Percentiles rank a stretch among this genome's conserved stretches.
Evolutionary conservation across 2,113 vertebrate species (phyloP).

Genomic region (Rattus norvegicus): DNA sequence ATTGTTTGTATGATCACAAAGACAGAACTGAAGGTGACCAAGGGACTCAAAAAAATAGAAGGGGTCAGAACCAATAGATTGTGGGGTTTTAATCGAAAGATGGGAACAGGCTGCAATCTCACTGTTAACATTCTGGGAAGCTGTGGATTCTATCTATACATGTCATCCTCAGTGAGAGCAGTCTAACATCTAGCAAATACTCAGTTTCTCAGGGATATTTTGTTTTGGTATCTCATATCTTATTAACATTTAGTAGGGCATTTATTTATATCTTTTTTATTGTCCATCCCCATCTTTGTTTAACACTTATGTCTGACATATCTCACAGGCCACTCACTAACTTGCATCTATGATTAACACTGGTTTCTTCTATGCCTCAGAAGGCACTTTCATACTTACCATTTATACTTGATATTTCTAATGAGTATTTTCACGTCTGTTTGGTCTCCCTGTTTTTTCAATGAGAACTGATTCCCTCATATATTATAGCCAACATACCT

Average conservation of each 20-base stretch:
- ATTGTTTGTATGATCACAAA: background rate
- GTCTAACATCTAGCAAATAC: background rate
- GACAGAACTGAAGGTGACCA: background rate
- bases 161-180: background rate
- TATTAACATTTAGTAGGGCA: background rate
- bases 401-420: conserved; percentile 10
- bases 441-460: background rate
- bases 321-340: conserved; percentile 4
- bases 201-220: background rate
- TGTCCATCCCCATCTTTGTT: background rate
- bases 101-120: background rate
- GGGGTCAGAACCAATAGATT: background rate
- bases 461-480: background rate
- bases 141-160: background rate
- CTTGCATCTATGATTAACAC: background rate
- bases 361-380: conserved; percentile 18
- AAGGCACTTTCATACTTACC: background rate
- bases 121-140: background rate
- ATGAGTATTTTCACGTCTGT: background rate
- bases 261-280: background rate
- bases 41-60: background rate
- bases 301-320: background rate
- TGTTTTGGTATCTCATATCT: background rate
- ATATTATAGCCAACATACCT: background rate
- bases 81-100: background rate